phyloP scores from a whole-genome alignment of 1,140 invertebrate genomes.

The Listronotus bonariensis region DNA sequence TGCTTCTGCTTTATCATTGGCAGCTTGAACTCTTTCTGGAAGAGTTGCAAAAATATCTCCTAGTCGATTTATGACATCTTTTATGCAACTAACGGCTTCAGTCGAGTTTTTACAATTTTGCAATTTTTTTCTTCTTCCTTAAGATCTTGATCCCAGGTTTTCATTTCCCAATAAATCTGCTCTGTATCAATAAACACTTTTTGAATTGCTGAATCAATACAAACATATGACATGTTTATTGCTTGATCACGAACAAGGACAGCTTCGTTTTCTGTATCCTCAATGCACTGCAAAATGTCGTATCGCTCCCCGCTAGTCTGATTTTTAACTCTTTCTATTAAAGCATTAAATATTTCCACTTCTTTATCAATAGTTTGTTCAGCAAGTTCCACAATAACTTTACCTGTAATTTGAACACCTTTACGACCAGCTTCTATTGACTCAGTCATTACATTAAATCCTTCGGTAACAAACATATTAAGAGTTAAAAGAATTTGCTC shows the following conservation, averaged over 20 bases:
- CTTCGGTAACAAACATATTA: background rate
- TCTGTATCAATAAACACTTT: background rate
- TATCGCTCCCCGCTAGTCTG: background rate
- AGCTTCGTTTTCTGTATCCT: background rate
- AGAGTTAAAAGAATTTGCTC: background rate
- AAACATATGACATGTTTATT: background rate
- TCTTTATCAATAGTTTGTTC: background rate
- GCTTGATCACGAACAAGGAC: background rate
- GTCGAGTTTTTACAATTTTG: background rate
- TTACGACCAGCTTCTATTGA: background rate
- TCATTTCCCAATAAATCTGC: background rate
- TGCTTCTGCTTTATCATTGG: background rate
- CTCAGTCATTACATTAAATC: background rate
- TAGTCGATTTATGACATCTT: background rate
- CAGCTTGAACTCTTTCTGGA: background rate
- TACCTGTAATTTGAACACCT: background rate
- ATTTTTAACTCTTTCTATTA: background rate
- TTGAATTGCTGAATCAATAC: background rate
- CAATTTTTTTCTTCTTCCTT: background rate
- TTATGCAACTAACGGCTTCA: background rate
- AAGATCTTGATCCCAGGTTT: background rate
- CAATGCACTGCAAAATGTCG: constrained; percentile 1
- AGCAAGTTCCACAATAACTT: background rate
- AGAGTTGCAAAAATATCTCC: background rate
- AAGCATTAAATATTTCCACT: background rate